phyloP scores from a whole-genome alignment of 2,888 invertebrate species.

The Dryobota labecula region DNA sequence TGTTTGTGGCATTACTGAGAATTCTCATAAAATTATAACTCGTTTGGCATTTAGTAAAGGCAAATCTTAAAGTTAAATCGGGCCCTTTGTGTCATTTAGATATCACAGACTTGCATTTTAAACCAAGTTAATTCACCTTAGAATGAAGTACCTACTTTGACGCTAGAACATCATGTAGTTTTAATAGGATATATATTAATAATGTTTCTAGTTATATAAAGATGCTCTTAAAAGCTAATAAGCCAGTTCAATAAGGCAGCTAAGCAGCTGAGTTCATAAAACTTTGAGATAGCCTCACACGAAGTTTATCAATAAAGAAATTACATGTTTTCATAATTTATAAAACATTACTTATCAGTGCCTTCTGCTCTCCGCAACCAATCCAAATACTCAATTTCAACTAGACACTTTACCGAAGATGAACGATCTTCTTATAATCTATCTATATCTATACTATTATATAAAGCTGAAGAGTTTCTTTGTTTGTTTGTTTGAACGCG shows the following conservation, averaged over 20 bases:
- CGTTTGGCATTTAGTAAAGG: constrained; percentile 41
- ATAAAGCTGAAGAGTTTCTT: too few species aligned
- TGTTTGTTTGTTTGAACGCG: too few species aligned
- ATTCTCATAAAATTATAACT: constrained; percentile 42
- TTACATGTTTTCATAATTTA: constrained; percentile 4
- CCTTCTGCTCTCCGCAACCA: constrained; percentile 15
- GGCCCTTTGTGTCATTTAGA: constrained; percentile 25
- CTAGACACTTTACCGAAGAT: background rate
- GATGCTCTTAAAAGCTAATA: background rate
- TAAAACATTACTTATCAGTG: constrained; percentile 8
- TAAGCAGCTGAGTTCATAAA: constrained; percentile 13
- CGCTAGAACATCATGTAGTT: background rate
- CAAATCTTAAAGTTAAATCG: constrained; percentile 41
- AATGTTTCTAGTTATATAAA: background rate
- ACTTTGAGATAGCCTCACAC: background rate
- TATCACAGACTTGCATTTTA: background rate
- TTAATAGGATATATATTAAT: constrained; percentile 6
- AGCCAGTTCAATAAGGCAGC: background rate
- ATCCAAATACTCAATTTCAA: constrained; percentile 1
- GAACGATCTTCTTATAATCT: too few species aligned
- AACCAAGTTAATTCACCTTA: background rate
- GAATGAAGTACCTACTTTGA: background rate
- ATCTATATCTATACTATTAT: too few species aligned
- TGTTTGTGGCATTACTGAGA: constrained; percentile 16
- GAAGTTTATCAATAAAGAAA: constrained; percentile 16